phyloP scores from a whole-genome alignment of 2,888 invertebrate species.

The Drosophila formosana region DNA sequence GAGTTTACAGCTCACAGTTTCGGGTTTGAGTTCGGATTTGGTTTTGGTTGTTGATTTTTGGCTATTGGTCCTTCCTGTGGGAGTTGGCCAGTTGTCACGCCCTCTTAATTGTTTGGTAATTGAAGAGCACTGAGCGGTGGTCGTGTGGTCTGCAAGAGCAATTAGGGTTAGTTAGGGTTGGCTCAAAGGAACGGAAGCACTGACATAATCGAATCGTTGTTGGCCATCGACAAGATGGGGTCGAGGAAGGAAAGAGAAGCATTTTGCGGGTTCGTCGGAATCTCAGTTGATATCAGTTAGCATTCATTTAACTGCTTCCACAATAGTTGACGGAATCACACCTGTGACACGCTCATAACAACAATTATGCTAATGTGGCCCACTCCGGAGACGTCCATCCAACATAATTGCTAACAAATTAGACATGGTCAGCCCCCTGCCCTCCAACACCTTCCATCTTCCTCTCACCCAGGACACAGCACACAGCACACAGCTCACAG shows the following conservation, averaged over 20 bases:
- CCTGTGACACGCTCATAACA: slow-evolving; percentile 61
- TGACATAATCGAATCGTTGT: slow-evolving; percentile 14
- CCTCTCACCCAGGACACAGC: background rate
- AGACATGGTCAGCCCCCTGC: slow-evolving; percentile 62
- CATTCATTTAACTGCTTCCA: slow-evolving; percentile 9
- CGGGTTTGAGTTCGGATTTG: background rate
- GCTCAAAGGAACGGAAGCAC: background rate
- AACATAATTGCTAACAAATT: slow-evolving; percentile 79
- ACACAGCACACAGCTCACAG: background rate
- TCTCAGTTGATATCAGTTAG: slow-evolving; percentile 16
- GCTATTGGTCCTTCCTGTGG: slow-evolving; percentile 7
- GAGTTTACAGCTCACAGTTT: background rate
- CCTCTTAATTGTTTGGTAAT: slow-evolving; percentile 49
- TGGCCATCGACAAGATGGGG: slow-evolving; percentile 1
- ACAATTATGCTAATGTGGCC: slow-evolving; percentile 77
- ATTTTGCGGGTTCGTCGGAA: background rate
- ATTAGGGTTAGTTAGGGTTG: slow-evolving; percentile 35
- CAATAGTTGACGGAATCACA: slow-evolving; percentile 34
- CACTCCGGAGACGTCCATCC: slow-evolving; percentile 67
- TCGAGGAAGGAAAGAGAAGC: background rate
- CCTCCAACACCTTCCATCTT: background rate
- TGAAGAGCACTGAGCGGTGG: slow-evolving; percentile 29
- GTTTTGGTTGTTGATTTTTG: slow-evolving; percentile 22
- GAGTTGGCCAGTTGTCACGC: slow-evolving; percentile 33
- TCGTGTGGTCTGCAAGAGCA: slow-evolving; percentile 31